Base-by-base conservation (phyloP, 2,888 invertebrate species). In the Spialia ferax region DNA sequence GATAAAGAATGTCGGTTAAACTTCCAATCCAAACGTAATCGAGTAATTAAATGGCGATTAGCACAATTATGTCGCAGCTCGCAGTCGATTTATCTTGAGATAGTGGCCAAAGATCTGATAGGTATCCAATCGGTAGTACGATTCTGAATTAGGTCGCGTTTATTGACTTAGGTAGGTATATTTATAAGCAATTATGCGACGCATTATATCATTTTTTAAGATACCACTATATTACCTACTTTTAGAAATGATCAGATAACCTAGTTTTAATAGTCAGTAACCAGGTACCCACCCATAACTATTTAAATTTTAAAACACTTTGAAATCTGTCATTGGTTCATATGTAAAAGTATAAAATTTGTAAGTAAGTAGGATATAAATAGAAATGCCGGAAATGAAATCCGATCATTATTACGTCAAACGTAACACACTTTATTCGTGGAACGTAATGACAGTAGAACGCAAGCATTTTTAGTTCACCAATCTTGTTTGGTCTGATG, bases 51-150 rank as follows among this genome's bases (percentile, higher is more conserved):
- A 67, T 72, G 67, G 73, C 68, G 70, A 73, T 77, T 77, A 75
- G 74, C 63, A 59, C 64, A 75, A 69, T 70, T 71, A 65, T 69
- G 70, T 74, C 71, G 68, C 38, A 67, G 63, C 59, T 45, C 6
- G 45, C 66, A 70, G 68, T 71, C 62, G 63, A 74, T 75, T 77
- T 77, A 77, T 76, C 76, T 76, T 56, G 64, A 70, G 77, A 79
- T 78, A 76, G 72, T 74, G 75, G 69, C 75, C 75, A 78, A 79
- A 73, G 71, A 69, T 63, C 69, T 72, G 76, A 77, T n/a, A n/a
- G n/a, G n/a, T 77, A 78, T 64, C 74, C 7, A 48, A 63, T 23
- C 48, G 45, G 11, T 29, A 32, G 13, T 29, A 18, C 50, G 2
- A 56, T 48, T 35, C 2, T 22, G 23, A 29, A 29, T 64, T 57